Evolutionary conservation across 2,113 vertebrate genomes (phyloP).

Genomic region (Empidonax traillii): DNA sequence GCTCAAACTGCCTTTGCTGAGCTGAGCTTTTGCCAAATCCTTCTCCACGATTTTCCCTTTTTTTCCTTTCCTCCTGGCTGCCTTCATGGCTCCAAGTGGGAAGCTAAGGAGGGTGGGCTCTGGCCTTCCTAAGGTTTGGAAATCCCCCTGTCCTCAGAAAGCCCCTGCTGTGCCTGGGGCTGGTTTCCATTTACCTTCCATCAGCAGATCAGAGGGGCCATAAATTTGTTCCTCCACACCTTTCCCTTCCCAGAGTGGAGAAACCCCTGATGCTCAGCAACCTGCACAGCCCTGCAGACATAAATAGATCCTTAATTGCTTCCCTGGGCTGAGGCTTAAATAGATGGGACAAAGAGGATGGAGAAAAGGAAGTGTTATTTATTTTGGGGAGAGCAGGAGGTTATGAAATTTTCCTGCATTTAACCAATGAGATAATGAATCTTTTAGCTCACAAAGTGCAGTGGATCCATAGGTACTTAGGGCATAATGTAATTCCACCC

Average conservation of each 20-base stretch:
- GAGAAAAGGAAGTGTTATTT: not conserved
- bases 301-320: not conserved
- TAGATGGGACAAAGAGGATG: not conserved
- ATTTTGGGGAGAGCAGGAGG: not conserved
- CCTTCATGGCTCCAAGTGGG: not conserved
- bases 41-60: no score
- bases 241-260: not conserved
- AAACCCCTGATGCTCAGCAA: not conserved
- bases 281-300: rapidly evolving
- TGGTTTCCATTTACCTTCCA: not conserved
- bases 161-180: not conserved
- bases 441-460: not conserved
- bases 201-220: rapidly evolving
- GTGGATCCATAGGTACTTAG: not conserved
- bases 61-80: not conserved
- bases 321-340: not conserved
- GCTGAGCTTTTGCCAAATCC: not conserved
- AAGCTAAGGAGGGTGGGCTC: not conserved
- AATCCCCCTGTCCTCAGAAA: rapidly evolving
- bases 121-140: rapidly evolving
- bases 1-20: not conserved
- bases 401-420: not conserved
- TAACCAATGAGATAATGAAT: conserved; percentile 13
- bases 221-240: not conserved
- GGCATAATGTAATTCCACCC: conserved; percentile 43